phyloP scores from a whole-genome alignment of 2,113 vertebrate species.

The Halcyon senegalensis region DNA sequence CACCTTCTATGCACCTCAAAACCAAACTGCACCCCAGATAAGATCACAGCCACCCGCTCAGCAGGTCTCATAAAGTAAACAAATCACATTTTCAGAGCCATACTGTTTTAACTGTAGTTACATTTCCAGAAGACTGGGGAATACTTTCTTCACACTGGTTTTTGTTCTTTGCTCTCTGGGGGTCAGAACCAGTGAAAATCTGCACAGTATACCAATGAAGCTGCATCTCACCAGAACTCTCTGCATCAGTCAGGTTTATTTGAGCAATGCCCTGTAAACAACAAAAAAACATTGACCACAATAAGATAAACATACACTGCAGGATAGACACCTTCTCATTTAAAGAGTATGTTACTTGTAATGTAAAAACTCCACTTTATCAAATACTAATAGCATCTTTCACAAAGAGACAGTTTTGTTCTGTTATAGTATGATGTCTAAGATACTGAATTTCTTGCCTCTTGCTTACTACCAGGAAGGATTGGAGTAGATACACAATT shows the following conservation, averaged over 20 bases:
- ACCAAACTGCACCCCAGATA: background rate
- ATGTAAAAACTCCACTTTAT: background rate
- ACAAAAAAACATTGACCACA: constrained; percentile 10
- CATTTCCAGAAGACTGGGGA: constrained; percentile 32
- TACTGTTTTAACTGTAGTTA: constrained; percentile 77
- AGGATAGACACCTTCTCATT: background rate
- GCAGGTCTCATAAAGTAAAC: background rate
- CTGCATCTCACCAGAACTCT: constrained; percentile 85
- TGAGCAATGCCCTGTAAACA: constrained; percentile 87
- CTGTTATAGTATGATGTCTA: background rate
- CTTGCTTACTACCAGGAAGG: background rate
- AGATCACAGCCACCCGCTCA: background rate
- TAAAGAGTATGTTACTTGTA: background rate
- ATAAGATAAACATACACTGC: background rate
- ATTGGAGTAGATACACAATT: fast-evolving
- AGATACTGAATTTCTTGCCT: background rate
- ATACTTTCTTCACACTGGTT: constrained; percentile 58
- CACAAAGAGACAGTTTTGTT: background rate
- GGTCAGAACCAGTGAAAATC: constrained; percentile 79
- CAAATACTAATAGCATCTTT: background rate
- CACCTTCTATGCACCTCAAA: background rate
- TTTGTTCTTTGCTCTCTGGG: constrained; percentile 69
- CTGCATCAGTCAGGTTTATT: constrained; percentile 83
- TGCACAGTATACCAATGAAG: constrained; percentile 90
- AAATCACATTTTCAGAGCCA: background rate